Conservation (phyloP, 2,888 invertebrate species). For the Azorinus chamasolen region DNA sequence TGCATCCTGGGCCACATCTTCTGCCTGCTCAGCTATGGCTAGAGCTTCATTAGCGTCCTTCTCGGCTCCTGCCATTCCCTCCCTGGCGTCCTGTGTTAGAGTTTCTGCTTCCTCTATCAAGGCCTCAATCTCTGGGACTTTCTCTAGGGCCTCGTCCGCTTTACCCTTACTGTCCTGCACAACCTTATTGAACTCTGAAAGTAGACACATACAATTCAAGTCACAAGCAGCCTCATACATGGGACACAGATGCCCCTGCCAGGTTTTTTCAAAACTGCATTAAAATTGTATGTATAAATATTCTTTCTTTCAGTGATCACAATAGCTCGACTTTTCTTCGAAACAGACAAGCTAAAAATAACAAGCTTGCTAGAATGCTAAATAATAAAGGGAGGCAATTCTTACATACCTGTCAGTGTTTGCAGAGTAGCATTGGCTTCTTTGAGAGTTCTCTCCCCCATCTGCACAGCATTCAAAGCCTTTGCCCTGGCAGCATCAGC, state of each 20-base stretch:
- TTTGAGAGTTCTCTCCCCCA: slow-evolving; percentile 93
- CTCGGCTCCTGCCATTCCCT: slow-evolving; percentile 92
- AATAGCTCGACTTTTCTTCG: too few species aligned
- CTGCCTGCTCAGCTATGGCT: slow-evolving; percentile 92
- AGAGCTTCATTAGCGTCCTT: slow-evolving; percentile 92
- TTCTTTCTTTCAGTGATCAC: too few species aligned
- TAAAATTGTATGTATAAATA: too few species aligned
- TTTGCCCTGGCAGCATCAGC: slow-evolving; percentile 90
- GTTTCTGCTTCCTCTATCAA: slow-evolving; percentile 91
- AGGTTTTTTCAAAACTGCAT: too few species aligned
- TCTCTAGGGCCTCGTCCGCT: slow-evolving; percentile 92
- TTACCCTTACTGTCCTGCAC: slow-evolving; percentile 94
- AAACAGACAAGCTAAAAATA: too few species aligned
- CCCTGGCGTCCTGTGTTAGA: slow-evolving; percentile 91
- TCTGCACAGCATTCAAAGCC: slow-evolving; percentile 93
- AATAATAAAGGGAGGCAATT: too few species aligned
- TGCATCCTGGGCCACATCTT: slow-evolving; percentile 92
- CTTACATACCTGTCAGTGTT: slow-evolving; percentile 89
- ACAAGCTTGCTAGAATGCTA: too few species aligned
- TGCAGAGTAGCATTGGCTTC: slow-evolving; percentile 93
- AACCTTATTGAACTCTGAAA: slow-evolving; percentile 92
- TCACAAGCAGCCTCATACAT: too few species aligned
- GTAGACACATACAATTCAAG: too few species aligned
- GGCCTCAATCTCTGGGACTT: slow-evolving; percentile 92
- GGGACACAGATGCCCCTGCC: too few species aligned